A percentile compares a stretch with the other conserved stretches of the same genome.
Evolutionary conservation across 1,140 invertebrate species (phyloP).

Genomic region (Oncopodura yosiiana): DNA sequence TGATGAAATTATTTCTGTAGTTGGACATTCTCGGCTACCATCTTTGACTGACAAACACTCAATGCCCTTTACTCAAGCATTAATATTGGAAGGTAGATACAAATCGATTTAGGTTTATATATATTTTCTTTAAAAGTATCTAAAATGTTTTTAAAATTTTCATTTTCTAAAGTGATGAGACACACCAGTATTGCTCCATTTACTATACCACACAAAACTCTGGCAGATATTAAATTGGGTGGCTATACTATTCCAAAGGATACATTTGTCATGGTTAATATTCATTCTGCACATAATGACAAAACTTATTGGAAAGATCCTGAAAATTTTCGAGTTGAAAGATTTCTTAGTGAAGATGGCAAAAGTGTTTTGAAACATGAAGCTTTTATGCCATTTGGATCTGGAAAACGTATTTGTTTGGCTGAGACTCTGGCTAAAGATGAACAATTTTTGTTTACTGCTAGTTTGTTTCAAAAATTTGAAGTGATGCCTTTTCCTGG

Average conservation of each 20-base stretch:
- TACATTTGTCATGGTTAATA: slow-evolving; percentile 68
- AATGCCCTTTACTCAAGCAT: too few relatives aligned
- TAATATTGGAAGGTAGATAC: too few relatives aligned
- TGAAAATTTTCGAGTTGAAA: slow-evolving; percentile 60
- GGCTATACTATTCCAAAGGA: slow-evolving; percentile 26
- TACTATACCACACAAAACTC: too few relatives aligned
- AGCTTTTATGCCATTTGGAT: not conserved
- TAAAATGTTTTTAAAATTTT: too few relatives aligned
- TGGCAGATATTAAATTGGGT: slow-evolving; percentile 10
- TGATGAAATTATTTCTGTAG: slow-evolving; percentile 50
- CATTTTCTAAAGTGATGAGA: too few relatives aligned
- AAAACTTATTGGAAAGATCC: slow-evolving; percentile 58
- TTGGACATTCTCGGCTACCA: slow-evolving; percentile 40
- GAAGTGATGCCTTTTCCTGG: too few relatives aligned
- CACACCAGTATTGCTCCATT: too few relatives aligned
- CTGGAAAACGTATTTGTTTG: not conserved
- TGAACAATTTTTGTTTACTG: too few relatives aligned
- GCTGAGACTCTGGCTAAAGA: too few relatives aligned
- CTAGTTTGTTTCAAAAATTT: too few relatives aligned
- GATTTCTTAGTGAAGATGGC: slow-evolving; percentile 56
- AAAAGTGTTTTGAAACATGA: slow-evolving; percentile 40
- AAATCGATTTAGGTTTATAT: too few relatives aligned
- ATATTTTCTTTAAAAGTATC: too few relatives aligned
- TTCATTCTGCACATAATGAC: slow-evolving; percentile 61
- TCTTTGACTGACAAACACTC: slow-evolving; percentile 10